Base-by-base conservation (phyloP, 2,113 vertebrate species). In the Sinocyclocheilus anophthalmus region DNA sequence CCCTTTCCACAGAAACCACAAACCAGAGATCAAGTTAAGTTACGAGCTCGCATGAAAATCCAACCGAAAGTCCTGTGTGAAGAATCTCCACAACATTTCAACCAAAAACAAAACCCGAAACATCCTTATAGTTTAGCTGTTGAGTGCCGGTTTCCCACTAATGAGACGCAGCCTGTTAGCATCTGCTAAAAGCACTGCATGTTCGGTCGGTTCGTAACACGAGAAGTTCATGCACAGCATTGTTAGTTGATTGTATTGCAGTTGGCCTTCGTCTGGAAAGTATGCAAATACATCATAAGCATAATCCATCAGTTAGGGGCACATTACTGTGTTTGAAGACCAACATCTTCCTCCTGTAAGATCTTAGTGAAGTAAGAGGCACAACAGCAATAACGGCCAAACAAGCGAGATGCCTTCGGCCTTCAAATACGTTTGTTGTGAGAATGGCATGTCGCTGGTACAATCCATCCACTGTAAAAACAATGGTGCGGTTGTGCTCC, bases 401-500 rank as follows among this genome's bases (percentile, higher is more conserved):
- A 84, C 81, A 81, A 86, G 59, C 75, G 77, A 76, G 85, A 87
- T 70, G 89, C 79, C 63, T 87, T 84, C 78, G 59, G 83, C 57
- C 79, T 87, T 88, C 85, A 90, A 85, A 86, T 86, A 86, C 84
- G 93, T 92, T 91, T 91, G 92, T 94, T 91, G 92, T 91, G 93
- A 93, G 92, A 90, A 93, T 92, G 93, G 93, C 93, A 93, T 93
- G 94, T 93, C 92, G 93, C 92, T 94, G 76, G 94, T 90, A 95
- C 95, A 95, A 95, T 95, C 94, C 93, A 93, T 94, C 92, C 92
- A 93, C 94, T 95, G 94, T 95, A 95, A 93, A 95, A 95, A 95
- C 95, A 95, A 95, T 95, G 94, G 92, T 65, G 90, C 90, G 91
- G 93, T 95, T 95, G 94, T 95, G 93, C 91, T 95, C 93, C 85